A percentile compares a stretch with the other conserved stretches of the same genome.
Conservation (phyloP, 2,797 vertebrate species). For the Masticophis lateralis region DNA sequence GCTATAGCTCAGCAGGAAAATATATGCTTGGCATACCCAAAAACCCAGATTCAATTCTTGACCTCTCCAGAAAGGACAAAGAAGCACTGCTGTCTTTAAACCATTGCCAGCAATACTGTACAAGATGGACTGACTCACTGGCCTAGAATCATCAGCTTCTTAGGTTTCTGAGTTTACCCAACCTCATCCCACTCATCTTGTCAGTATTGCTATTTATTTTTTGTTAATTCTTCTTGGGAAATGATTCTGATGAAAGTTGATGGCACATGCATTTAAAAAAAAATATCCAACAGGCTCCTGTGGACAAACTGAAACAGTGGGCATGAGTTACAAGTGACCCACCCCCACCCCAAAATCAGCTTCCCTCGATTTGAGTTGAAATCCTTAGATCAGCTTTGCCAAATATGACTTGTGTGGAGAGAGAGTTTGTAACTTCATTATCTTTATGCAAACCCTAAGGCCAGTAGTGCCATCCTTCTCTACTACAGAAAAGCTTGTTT, state of each 20-base stretch:
- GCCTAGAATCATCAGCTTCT: neutral
- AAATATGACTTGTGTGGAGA: neutral
- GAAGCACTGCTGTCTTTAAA: neutral
- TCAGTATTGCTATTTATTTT: neutral
- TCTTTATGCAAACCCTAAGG: neutral
- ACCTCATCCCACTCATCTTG: neutral
- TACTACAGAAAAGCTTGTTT: neutral
- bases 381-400: neutral
- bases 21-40: neutral
- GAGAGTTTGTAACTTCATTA: neutral
- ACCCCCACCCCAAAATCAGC: neutral
- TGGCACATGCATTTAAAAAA: neutral
- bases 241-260: neutral
- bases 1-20: neutral
- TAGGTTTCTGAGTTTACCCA: neutral
- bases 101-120: neutral
- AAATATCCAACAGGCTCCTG: neutral
- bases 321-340: neutral
- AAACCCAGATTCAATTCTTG: neutral
- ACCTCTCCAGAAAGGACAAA: neutral
- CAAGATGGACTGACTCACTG: neutral
- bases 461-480: rapidly evolving
- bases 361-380: neutral
- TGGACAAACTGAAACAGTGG: neutral
- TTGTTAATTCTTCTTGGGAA: neutral